Conservation (phyloP, 2,888 invertebrate species). For the Poecilus cupreus region DNA sequence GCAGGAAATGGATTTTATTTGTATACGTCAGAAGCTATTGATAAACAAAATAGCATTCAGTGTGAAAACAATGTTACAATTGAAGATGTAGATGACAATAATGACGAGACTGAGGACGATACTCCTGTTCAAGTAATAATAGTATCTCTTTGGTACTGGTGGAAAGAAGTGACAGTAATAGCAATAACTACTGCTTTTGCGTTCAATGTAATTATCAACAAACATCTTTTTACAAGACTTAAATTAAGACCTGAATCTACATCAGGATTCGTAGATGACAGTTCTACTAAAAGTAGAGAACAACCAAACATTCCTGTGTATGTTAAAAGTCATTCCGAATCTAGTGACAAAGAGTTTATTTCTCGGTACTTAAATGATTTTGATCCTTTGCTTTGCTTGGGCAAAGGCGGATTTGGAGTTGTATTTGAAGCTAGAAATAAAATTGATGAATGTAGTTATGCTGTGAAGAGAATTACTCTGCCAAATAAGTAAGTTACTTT, state of each 20-base stretch:
- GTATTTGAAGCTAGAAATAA: constrained; percentile 97
- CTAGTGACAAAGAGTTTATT: constrained; percentile 69
- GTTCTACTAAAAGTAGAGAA: neutral
- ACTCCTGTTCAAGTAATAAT: constrained; percentile 82
- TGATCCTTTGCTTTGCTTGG: constrained; percentile 86
- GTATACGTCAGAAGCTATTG: constrained; percentile 76
- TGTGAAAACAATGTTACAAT: constrained; percentile 65
- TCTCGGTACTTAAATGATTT: constrained; percentile 90
- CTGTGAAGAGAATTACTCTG: constrained; percentile 94
- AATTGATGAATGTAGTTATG: constrained; percentile 95
- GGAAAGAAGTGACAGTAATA: constrained; percentile 87
- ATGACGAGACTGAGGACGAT: constrained; percentile 73
- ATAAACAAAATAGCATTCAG: constrained; percentile 63
- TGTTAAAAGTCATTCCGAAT: constrained; percentile 67
- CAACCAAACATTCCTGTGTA: constrained; percentile 45
- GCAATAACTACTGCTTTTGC: constrained; percentile 83
- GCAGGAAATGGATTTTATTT: constrained; percentile 87
- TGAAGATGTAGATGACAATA: constrained; percentile 64
- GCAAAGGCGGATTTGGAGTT: constrained; percentile 96
- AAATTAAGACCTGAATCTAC: constrained; percentile 6
- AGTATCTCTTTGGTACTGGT: constrained; percentile 87
- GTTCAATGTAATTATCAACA: constrained; percentile 81
- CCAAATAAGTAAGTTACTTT: constrained; percentile 80
- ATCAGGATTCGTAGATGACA: neutral
- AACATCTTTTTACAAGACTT: constrained; percentile 41